Evolutionary conservation across 2,888 invertebrate species (phyloP).

Genomic region (Caenorhabditis zanzibari): DNA sequence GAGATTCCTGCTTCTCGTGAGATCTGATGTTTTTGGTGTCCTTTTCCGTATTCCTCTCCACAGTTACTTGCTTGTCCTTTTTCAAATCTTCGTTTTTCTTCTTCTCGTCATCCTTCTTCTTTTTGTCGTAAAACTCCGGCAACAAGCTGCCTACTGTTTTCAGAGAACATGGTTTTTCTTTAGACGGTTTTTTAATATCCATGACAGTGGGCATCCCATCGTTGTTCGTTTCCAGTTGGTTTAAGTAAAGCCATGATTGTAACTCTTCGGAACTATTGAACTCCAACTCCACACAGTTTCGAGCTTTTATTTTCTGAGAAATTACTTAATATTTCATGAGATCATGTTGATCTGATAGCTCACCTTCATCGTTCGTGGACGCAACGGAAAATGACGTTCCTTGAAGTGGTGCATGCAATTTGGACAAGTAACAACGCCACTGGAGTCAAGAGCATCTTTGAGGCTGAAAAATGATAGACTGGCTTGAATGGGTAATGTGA

Average conservation of each 20-base stretch:
- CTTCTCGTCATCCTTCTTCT: not conserved
- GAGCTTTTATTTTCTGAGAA: constrained; percentile 57
- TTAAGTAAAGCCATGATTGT: constrained; percentile 55
- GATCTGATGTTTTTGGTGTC: not conserved
- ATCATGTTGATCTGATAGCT: not conserved
- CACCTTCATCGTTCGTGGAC: constrained; percentile 56
- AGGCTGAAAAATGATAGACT: constrained; percentile 30
- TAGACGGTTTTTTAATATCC: constrained; percentile 23
- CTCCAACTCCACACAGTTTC: constrained; percentile 58
- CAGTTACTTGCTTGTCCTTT: not conserved
- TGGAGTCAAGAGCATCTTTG: constrained; percentile 27
- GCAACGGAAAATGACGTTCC: constrained; percentile 44
- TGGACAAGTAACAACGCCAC: constrained; percentile 51
- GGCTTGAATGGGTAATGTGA: too few species aligned
- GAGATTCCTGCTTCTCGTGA: not conserved
- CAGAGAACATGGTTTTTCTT: constrained; percentile 17
- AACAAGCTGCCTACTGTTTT: constrained; percentile 38
- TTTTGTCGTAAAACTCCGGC: constrained; percentile 19
- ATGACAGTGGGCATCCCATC: constrained; percentile 65
- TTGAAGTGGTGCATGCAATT: constrained; percentile 63
- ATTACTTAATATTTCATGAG: too few species aligned
- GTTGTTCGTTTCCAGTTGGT: constrained; percentile 61
- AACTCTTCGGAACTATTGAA: constrained; percentile 47
- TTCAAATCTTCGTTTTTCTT: not conserved
- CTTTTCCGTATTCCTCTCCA: not conserved